Evolutionary conservation across 2,113 vertebrate species (phyloP).

Genomic region (Etia nguti): DNA sequence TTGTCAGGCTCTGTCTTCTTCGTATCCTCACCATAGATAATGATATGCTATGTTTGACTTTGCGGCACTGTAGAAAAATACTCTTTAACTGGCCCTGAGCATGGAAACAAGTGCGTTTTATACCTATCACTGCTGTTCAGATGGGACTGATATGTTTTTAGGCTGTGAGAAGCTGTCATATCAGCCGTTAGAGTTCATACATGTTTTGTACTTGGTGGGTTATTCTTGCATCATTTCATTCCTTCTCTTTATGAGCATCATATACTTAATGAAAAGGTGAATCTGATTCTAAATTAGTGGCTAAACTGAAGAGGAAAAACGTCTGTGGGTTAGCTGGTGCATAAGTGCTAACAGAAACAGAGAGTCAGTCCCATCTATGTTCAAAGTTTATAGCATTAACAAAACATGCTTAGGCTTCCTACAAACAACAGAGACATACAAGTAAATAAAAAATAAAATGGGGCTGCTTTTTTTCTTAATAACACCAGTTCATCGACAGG

Average conservation of each 20-base stretch:
- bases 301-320: neutral
- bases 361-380: neutral
- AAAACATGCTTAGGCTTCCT: neutral
- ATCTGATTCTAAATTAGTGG: neutral
- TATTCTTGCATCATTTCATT: neutral
- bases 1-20: slow-evolving; percentile 29
- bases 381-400: neutral
- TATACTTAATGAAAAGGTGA: neutral
- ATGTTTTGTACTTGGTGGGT: neutral
- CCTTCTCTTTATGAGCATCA: neutral
- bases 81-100: neutral
- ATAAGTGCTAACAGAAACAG: neutral
- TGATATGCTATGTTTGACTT: slow-evolving; percentile 35
- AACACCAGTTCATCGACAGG: neutral
- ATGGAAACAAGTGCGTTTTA: neutral
- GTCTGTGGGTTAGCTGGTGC: neutral
- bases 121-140: neutral
- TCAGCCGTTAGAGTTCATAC: neutral
- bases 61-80: neutral
- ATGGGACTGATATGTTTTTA: neutral
- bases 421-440: neutral
- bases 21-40: neutral
- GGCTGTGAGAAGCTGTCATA: neutral
- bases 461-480: neutral
- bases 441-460: neutral